Conservation (phyloP, 1,140 invertebrate genomes). For the Magallana ariakensis region DNA sequence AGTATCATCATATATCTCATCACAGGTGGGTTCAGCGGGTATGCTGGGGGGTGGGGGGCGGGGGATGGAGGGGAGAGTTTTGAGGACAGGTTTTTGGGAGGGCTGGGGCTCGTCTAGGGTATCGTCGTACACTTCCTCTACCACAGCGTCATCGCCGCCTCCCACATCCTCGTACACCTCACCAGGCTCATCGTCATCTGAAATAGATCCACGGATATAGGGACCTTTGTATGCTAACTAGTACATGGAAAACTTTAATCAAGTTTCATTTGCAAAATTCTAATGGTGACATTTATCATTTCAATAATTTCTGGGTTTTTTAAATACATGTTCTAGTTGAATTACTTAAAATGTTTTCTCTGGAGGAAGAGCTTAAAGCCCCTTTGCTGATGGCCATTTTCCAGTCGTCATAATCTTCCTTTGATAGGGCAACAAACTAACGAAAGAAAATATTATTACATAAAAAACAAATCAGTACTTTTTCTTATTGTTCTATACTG, state of each 20-base stretch:
- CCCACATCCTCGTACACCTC: slow-evolving; percentile 20
- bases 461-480: background rate
- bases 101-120: slow-evolving; percentile 18
- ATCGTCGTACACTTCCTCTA: slow-evolving; percentile 55
- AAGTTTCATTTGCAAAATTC: no score
- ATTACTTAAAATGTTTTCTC: background rate
- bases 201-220: background rate
- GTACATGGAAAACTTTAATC: no score
- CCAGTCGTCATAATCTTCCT: slow-evolving; percentile 66
- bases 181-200: background rate
- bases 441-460: background rate
- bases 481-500: no score
- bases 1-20: background rate
- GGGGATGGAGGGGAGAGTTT: slow-evolving; percentile 23
- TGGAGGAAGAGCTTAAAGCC: background rate
- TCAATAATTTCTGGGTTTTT: no score
- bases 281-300: no score
- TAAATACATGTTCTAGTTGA: no score
- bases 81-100: slow-evolving; percentile 37
- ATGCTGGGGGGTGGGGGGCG: background rate
- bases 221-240: background rate
- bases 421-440: slow-evolving; percentile 67
- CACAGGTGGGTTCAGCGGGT: background rate
- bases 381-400: slow-evolving; percentile 51
- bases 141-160: background rate